phyloP scores from a whole-genome alignment of 2,113 vertebrate genomes.

The Peucedramus taeniatus region DNA sequence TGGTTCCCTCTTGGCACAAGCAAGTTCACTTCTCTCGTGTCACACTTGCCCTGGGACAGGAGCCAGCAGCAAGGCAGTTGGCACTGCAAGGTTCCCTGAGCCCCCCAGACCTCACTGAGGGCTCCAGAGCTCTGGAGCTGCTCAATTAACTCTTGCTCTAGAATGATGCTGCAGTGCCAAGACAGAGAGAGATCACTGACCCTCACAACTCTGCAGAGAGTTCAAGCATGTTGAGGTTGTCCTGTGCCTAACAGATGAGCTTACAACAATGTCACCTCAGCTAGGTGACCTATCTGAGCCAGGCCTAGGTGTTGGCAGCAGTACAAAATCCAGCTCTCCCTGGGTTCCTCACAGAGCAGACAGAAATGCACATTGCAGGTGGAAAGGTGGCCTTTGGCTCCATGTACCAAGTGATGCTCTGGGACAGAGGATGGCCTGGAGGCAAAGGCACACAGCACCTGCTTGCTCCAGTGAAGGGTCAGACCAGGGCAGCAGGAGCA shows the following conservation, averaged over 20 bases:
- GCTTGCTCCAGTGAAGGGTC: background rate
- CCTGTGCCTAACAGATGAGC: background rate
- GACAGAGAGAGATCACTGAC: background rate
- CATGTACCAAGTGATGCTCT: accelerated
- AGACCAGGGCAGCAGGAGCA: background rate
- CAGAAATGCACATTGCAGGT: background rate
- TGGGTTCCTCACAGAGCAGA: background rate
- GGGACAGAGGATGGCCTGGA: background rate
- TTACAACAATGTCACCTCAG: background rate
- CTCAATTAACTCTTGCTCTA: background rate
- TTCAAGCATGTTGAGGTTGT: background rate
- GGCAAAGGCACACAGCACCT: background rate
- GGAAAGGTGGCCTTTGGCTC: background rate
- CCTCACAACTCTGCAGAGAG: background rate
- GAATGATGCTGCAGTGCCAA: background rate
- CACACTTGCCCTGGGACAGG: background rate
- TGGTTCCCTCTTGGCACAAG: background rate
- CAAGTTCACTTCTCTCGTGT: background rate
- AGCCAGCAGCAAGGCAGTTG: background rate
- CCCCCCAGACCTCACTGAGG: background rate
- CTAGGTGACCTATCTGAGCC: background rate
- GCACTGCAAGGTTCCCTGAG: background rate
- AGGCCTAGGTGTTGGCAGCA: background rate
- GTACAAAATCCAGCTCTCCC: background rate
- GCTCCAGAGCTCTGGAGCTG: background rate